phyloP scores from a whole-genome alignment of 2,797 vertebrate genomes.

The Antrozous pallidus region DNA sequence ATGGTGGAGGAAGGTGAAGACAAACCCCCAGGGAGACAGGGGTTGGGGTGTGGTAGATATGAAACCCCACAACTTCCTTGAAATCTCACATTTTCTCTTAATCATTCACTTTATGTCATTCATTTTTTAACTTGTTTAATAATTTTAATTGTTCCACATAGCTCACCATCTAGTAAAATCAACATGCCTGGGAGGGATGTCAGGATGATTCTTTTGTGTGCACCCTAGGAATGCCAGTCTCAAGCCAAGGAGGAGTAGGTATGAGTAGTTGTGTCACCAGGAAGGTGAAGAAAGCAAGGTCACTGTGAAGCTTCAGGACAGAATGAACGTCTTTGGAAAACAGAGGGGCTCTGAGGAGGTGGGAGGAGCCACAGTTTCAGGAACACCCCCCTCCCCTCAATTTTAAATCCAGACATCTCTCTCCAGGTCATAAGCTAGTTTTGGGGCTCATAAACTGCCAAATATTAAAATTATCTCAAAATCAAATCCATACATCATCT shows the following conservation, averaged over 20 bases:
- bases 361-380: neutral
- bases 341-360: neutral
- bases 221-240: neutral
- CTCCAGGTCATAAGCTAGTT: neutral
- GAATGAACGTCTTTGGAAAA: neutral
- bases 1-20: neutral
- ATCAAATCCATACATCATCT: neutral
- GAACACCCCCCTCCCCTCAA: neutral
- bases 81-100: neutral
- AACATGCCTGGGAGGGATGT: neutral
- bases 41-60: neutral
- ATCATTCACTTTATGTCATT: neutral
- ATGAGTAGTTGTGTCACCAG: neutral
- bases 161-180: neutral
- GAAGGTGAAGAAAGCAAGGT: neutral
- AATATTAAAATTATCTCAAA: neutral
- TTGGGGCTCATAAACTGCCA: neutral
- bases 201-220: no score
- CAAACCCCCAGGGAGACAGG: neutral
- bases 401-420: neutral
- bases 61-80: neutral
- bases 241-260: neutral
- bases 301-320: rapidly evolving
- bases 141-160: neutral
- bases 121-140: neutral